These are phyloP conservation scores for Saxicola maurus DNA, from an alignment of 2,797 vertebrate species.

Conservation along the genomic window DNA sequence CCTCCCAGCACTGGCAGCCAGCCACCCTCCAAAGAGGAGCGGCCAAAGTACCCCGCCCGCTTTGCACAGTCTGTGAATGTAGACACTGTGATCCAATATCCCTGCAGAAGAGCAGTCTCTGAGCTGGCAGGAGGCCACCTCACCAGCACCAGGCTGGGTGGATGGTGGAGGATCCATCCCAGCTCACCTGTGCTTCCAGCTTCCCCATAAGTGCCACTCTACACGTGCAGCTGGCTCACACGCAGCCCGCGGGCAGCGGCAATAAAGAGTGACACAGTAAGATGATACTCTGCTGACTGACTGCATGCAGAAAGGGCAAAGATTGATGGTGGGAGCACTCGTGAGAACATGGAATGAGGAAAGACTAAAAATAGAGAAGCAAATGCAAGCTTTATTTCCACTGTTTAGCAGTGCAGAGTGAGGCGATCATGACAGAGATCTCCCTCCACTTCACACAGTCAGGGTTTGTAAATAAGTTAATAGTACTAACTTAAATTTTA, in stretches of 20 bases:
- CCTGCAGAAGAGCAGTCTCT: neutral
- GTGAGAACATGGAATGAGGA: neutral
- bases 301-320: neutral
- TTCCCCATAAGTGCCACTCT: neutral
- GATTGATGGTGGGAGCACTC: neutral
- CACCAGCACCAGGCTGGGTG: rapidly evolving
- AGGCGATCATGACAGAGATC: neutral
- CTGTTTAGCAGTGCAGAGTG: neutral
- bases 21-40: rapidly evolving
- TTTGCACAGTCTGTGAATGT: neutral
- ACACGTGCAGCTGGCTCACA: neutral
- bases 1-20: neutral
- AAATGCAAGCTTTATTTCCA: neutral
- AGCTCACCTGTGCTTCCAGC: neutral
- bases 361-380: constrained; percentile 40
- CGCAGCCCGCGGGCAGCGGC: neutral
- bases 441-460: neutral
- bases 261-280: neutral
- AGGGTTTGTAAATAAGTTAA: neutral
- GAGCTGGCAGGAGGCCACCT: neutral
- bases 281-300: neutral
- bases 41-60: rapidly evolving
- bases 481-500: neutral
- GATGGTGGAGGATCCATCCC: neutral
- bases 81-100: neutral